Conservation (phyloP, 2,888 invertebrate genomes). For the Acanthosepion pharaonis region DNA sequence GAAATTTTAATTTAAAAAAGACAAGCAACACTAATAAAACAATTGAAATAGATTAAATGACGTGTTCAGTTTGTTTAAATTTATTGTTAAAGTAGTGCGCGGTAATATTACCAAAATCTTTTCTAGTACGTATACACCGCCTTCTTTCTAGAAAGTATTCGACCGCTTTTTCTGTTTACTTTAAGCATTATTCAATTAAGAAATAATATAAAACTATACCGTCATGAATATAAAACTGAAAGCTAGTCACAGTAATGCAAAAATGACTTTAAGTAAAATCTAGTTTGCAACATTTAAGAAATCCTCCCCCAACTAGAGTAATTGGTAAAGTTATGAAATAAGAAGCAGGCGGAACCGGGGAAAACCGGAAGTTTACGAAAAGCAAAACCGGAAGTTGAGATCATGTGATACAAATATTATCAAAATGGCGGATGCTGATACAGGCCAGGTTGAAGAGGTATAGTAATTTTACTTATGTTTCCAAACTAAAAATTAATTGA, state of each 20-base stretch:
- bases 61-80: not conserved
- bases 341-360: not conserved
- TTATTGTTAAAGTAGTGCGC: not conserved
- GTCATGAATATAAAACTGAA: not conserved
- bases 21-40: too few relatives aligned
- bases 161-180: too few relatives aligned
- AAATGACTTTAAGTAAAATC: not conserved
- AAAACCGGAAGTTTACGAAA: constrained; percentile 37
- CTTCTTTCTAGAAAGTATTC: too few relatives aligned
- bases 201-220: not conserved
- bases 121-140: too few relatives aligned
- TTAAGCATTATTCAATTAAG: not conserved
- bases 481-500: not conserved
- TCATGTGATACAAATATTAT: not conserved
- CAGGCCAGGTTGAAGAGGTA: constrained; percentile 45
- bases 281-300: not conserved
- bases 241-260: not conserved
- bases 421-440: constrained; percentile 45
- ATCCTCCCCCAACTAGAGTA: not conserved
- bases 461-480: not conserved
- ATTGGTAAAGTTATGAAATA: not conserved
- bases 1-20: too few relatives aligned
- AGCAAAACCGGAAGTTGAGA: not conserved
- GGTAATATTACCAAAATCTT: not conserved
- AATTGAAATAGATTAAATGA: too few relatives aligned